Conservation (phyloP, 2,888 invertebrate genomes). For the Heliconius hortense region DNA sequence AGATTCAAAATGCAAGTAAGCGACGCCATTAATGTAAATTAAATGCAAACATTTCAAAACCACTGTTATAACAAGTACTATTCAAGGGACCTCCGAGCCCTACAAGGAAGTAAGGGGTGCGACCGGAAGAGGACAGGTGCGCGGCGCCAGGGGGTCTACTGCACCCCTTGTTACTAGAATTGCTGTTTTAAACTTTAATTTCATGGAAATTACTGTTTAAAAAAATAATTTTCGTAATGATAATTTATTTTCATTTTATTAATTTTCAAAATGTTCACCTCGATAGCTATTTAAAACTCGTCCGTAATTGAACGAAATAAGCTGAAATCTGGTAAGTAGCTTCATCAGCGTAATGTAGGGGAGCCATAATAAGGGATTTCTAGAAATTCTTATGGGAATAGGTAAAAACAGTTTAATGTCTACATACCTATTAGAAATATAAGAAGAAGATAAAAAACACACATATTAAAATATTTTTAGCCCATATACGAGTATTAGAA, state of each 20-base stretch:
- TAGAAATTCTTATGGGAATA: too few relatives aligned
- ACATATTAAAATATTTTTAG: too few relatives aligned
- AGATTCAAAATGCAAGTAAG: not conserved
- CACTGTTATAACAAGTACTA: conserved; percentile 12
- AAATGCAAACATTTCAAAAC: conserved; percentile 12
- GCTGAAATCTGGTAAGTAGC: too few relatives aligned
- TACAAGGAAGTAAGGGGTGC: conserved; percentile 28
- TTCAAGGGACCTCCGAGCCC: not conserved
- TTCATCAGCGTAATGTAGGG: too few relatives aligned
- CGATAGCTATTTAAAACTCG: too few relatives aligned
- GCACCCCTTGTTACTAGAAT: conserved; percentile 11
- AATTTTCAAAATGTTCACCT: not conserved
- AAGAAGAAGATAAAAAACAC: too few relatives aligned
- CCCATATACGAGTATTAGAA: too few relatives aligned
- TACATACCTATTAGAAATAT: too few relatives aligned
- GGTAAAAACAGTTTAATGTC: too few relatives aligned
- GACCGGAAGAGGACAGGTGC: conserved; percentile 39
- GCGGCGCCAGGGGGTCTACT: conserved; percentile 37
- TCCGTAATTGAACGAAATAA: too few relatives aligned
- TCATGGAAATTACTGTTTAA: not conserved
- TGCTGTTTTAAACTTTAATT: not conserved
- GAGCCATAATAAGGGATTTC: too few relatives aligned
- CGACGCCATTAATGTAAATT: not conserved
- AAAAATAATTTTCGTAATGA: not conserved
- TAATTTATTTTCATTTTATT: not conserved